Percentiles rank a stretch among this genome's conserved stretches.
These are phyloP conservation scores for Leptinotarsa haldemani DNA, from an alignment of 2,888 invertebrate genomes.

Conservation along the genomic window DNA sequence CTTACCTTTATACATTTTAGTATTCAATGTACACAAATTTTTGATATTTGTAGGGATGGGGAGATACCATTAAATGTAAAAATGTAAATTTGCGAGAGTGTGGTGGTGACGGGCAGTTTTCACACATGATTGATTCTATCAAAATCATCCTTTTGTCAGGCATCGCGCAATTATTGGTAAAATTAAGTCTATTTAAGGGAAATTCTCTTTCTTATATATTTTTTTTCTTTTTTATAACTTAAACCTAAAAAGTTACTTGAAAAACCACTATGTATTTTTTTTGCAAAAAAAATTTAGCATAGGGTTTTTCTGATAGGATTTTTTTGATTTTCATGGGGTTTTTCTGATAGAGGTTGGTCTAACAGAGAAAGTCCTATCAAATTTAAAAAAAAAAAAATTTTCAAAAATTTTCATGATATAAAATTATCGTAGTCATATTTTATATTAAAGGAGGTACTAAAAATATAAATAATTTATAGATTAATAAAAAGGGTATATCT, in stretches of 20 bases:
- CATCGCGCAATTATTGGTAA: constrained; percentile 57
- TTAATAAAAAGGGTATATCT: not conserved
- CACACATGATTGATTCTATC: constrained; percentile 59
- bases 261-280: no score
- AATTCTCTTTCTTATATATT: no score
- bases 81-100: constrained; percentile 9
- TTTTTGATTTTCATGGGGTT: no score
- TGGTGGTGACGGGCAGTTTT: constrained; percentile 4
- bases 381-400: not conserved
- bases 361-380: no score
- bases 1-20: constrained; percentile 73
- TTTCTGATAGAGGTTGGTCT: rapidly evolving
- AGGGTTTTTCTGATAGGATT: no score
- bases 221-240: no score
- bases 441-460: not conserved
- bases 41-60: constrained; percentile 49
- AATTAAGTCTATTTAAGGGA: no score
- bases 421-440: not conserved
- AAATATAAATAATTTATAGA: not conserved
- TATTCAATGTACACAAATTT: constrained; percentile 74
- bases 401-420: not conserved
- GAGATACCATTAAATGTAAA: constrained; percentile 18
- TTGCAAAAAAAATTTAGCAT: no score
- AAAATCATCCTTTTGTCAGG: constrained; percentile 74
- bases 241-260: no score